Evolutionary conservation across 2,888 invertebrate genomes (phyloP).

Genomic region (Pterobdella sp.): DNA sequence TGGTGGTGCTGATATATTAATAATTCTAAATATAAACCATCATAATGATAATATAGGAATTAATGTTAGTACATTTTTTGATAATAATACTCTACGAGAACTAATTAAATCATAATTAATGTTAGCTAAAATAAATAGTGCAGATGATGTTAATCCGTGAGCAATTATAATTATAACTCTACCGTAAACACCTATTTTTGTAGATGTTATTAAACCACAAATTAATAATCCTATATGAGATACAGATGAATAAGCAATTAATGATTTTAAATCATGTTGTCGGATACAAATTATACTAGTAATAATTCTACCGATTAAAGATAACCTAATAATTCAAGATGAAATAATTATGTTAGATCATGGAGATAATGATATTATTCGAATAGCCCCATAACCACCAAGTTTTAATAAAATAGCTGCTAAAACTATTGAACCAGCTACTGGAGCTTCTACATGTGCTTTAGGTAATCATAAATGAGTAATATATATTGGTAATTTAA

Average conservation of each 20-base stretch:
- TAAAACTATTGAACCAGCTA: slow-evolving; percentile 67
- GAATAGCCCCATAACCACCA: slow-evolving; percentile 64
- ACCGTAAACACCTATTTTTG: slow-evolving; percentile 35
- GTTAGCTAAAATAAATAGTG: slow-evolving; percentile 42
- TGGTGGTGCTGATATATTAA: slow-evolving; percentile 63
- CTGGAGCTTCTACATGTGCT: slow-evolving; percentile 69
- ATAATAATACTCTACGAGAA: slow-evolving; percentile 58
- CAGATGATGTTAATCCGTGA: slow-evolving; percentile 52
- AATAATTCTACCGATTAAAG: slow-evolving; percentile 44
- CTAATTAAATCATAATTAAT: slow-evolving; percentile 39
- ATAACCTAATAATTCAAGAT: slow-evolving; percentile 26
- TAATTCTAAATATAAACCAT: slow-evolving; percentile 60
- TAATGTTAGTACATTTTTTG: slow-evolving; percentile 60
- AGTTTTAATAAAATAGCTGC: slow-evolving; percentile 66
- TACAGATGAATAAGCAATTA: slow-evolving; percentile 69
- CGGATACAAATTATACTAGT: slow-evolving; percentile 63
- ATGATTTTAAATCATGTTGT: slow-evolving; percentile 64
- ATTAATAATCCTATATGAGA: slow-evolving; percentile 64
- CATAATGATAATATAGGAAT: slow-evolving; percentile 59
- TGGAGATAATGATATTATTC: slow-evolving; percentile 53
- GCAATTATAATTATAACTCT: slow-evolving; percentile 39
- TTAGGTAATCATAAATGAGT: slow-evolving; percentile 66
- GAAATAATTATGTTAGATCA: slow-evolving; percentile 15
- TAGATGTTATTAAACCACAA: slow-evolving; percentile 37
- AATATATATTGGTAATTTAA: slow-evolving; percentile 65